Evolutionary conservation across 2,888 invertebrate genomes (phyloP).

Genomic region (Harpagoxenus sublaevis): DNA sequence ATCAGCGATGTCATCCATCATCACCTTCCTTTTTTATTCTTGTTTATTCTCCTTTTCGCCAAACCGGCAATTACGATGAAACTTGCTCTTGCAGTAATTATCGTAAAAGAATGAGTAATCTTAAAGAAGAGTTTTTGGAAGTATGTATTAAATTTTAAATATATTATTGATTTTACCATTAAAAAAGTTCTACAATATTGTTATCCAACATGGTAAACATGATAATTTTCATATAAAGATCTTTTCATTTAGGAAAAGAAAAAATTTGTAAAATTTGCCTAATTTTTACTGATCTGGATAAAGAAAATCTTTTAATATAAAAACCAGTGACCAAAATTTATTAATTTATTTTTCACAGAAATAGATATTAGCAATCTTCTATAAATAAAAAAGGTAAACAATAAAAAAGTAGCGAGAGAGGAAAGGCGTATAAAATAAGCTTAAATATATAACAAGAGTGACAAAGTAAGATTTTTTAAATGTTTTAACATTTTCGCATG

Average conservation of each 20-base stretch:
- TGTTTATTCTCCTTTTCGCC: not conserved
- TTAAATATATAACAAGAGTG: not conserved
- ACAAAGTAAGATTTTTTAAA: not conserved
- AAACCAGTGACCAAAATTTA: not conserved
- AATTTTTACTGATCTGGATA: not conserved
- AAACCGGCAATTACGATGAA: conserved; percentile 9
- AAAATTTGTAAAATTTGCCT: not conserved
- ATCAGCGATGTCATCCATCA: not conserved
- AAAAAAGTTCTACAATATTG: too few species aligned
- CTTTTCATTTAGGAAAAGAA: not conserved
- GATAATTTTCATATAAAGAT: not conserved
- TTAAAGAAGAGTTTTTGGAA: not conserved
- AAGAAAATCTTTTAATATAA: not conserved
- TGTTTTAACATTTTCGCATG: not conserved
- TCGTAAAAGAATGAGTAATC: not conserved
- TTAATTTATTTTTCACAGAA: not conserved
- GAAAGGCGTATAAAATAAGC: not conserved
- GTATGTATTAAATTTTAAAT: not conserved
- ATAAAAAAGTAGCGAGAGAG: too few species aligned
- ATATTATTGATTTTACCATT: not conserved
- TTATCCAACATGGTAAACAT: not conserved
- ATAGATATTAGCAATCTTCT: not conserved
- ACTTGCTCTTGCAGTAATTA: not conserved
- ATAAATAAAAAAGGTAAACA: not conserved
- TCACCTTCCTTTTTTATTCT: not conserved